Base-by-base conservation (phyloP, 2,113 vertebrate species). In the Chaenocephalus aceratus region DNA sequence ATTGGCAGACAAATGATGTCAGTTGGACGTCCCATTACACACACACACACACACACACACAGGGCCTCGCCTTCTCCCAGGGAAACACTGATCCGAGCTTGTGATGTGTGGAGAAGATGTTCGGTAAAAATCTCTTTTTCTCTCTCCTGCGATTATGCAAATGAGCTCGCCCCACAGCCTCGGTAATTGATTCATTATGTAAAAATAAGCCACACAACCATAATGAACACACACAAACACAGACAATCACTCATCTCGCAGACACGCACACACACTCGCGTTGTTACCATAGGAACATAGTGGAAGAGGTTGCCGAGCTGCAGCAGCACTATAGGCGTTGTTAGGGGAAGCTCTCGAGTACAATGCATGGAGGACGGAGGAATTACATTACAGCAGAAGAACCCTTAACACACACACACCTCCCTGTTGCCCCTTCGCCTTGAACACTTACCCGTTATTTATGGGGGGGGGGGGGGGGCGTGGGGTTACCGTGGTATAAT, bases 261-360 rank as follows among this genome's bases (percentile, higher is more conserved):
- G 63, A 88, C 53, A 23, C 75, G 68, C 62, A 23, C 74, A 52
- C 75, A 13, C 74, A 52, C 61, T 21, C 36, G 51, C 62, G 77
- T 72, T 57, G 91, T 93, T 92, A 82, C 89, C 91, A 92, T 92
- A 84, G 91, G 78, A 93, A 92, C 91, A 21, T 71, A 57, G 80
- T 77, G 72, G 79, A 60, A 68, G 86, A 82, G 83, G 90, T 75
- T 82, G 73, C 66, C 16, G 70, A 83, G 79, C 85, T 78, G 78
- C 79, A 72, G 78, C 79, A 72, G 64, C 3, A 7, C 48, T 6
- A 21, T 21, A 64, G 83, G 64, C 45, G 76, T 82, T 3, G 65
- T 80, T 60, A 66, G 72, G 63, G 83, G 72, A 82, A 41, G 82
- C 80, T 83, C 70, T 90, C 11, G 4, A 79, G 60, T 10, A 82